These are phyloP conservation scores for Sylvicola cinctus DNA, from an alignment of 2,888 invertebrate species.

Conservation along the genomic window DNA sequence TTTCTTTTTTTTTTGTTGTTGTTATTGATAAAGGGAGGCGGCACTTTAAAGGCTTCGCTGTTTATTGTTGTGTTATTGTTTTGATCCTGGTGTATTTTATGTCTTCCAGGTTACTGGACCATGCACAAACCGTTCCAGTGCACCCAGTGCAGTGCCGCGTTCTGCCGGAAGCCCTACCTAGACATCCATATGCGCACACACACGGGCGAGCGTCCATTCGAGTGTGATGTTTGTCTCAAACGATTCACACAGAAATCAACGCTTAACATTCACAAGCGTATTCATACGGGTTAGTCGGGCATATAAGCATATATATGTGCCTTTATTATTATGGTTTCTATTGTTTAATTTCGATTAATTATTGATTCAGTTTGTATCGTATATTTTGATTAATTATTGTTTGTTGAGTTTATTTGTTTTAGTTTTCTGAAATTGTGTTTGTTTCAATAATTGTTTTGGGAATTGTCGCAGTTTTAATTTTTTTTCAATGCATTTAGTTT, in stretches of 20 bases:
- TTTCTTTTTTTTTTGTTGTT: too few relatives aligned
- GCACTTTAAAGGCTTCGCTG: slow-evolving; percentile 2
- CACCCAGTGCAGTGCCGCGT: slow-evolving; percentile 32
- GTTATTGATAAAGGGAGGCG: too few relatives aligned
- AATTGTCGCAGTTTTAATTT: too few relatives aligned
- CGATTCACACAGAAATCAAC: slow-evolving; percentile 67
- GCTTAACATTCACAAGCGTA: slow-evolving; percentile 59
- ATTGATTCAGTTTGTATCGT: too few relatives aligned
- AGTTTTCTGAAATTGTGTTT: too few relatives aligned
- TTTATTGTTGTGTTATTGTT: slow-evolving; percentile 1
- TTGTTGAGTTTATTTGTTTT: too few relatives aligned
- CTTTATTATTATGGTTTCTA: background rate
- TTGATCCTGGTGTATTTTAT: slow-evolving; percentile 1
- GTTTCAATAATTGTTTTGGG: too few relatives aligned
- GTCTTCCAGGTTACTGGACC: slow-evolving; percentile 16
- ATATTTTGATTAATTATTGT: too few relatives aligned
- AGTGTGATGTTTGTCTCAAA: slow-evolving; percentile 59
- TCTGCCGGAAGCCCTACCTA: slow-evolving; percentile 54
- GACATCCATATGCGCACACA: slow-evolving; percentile 67
- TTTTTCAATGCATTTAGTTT: too few relatives aligned
- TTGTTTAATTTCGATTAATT: background rate
- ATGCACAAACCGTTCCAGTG: slow-evolving; percentile 34
- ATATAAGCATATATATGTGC: background rate
- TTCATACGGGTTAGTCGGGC: slow-evolving; percentile 35
- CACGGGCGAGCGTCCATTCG: slow-evolving; percentile 32